Evolutionary conservation across 30 jellyfish, hydroid and myxozoan genomes (phyloP), one percentile per base, ranked within the genome.

Genomic region (Pseudorhiza aurosa): DNA sequence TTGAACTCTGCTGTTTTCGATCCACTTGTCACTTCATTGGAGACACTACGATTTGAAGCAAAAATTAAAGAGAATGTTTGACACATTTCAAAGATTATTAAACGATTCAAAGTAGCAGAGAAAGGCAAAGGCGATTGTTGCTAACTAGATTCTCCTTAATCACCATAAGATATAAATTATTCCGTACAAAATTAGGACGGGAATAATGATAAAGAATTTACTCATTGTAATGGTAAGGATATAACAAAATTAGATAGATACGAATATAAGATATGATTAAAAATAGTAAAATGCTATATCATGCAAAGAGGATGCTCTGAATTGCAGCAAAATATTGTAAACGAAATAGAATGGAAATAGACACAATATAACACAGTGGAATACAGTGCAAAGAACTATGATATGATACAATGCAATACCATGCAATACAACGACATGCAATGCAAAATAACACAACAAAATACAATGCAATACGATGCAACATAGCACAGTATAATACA

Each of bases 21-120:
- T 1, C 92, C 92, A 27, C 87, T 57, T 27, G 84, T 47, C 8
- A 60, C 91, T n/a, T 85, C 97, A 36, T 57, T 83, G 11, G 96
- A 62, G 24, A 81, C 95, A 35, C 96, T 85, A 32, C 1, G 51
- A 46, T 63, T 0, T 37, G 1, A 22, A 58, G 36, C 55, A 8
- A n/a, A n/a, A n/a, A n/a, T n/a, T n/a, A n/a, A n/a, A n/a, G n/a
- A n/a, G n/a, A n/a, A n/a, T n/a, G n/a, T n/a, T n/a, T n/a, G n/a
- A n/a, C n/a, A n/a, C n/a, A n/a, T n/a, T n/a, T n/a, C n/a, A n/a
- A n/a, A n/a, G n/a, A n/a, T n/a, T n/a, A n/a, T n/a, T n/a, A n/a
- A n/a, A n/a, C n/a, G n/a, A n/a, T n/a, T n/a, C n/a, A n/a, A n/a
- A n/a, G n/a, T n/a, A n/a, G n/a, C n/a, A n/a, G n/a, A n/a, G n/a